phyloP scores from a whole-genome alignment of 2,113 vertebrate species.

The Tragelaphus imberbis region DNA sequence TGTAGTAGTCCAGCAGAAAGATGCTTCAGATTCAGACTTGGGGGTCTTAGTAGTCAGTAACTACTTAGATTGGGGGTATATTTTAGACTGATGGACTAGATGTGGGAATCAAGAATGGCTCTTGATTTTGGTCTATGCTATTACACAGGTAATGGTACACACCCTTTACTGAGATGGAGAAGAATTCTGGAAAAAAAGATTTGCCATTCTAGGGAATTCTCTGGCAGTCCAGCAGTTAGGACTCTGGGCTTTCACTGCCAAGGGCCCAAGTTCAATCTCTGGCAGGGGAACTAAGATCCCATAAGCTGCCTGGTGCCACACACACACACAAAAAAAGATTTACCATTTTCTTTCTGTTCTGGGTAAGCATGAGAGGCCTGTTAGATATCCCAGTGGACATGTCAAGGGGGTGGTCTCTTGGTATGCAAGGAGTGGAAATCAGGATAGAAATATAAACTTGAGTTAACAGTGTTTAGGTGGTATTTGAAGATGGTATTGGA shows the following conservation, averaged over 20 bases:
- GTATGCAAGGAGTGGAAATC: neutral
- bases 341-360: neutral
- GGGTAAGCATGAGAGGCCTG: constrained; percentile 1
- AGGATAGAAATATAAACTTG: constrained; percentile 17
- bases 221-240: neutral
- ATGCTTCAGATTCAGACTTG: neutral
- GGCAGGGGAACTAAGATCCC: neutral
- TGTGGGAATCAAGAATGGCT: neutral
- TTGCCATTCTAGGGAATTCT: neutral
- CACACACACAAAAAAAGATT: neutral
- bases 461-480: neutral
- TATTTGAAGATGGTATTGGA: neutral
- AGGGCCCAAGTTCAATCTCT: neutral
- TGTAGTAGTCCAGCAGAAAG: neutral
- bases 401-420: neutral
- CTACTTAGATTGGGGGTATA: neutral
- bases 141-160: neutral
- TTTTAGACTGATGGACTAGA: neutral
- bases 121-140: neutral
- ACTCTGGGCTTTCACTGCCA: neutral
- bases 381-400: neutral
- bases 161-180: neutral
- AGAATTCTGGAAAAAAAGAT: neutral
- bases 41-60: neutral
- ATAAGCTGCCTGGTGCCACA: neutral